Conservation (phyloP, 2,113 vertebrate genomes). For the Puma concolor region DNA sequence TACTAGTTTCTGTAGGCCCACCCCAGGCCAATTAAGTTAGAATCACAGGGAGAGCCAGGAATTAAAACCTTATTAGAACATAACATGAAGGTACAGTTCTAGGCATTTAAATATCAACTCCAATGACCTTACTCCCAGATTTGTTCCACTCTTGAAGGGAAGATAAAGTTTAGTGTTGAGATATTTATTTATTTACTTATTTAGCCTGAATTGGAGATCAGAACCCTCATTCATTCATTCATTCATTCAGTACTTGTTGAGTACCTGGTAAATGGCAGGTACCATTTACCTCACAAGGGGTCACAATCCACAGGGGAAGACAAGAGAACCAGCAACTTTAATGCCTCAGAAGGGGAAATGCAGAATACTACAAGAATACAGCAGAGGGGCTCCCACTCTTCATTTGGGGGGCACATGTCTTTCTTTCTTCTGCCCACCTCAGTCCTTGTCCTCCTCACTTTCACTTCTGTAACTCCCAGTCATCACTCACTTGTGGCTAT, state of each 20-base stretch:
- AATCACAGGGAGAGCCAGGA: background rate
- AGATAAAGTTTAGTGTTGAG: background rate
- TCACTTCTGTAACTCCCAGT: background rate
- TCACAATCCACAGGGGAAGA: background rate
- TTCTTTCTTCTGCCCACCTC: background rate
- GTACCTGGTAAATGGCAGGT: background rate
- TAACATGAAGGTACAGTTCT: background rate
- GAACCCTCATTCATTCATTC: background rate
- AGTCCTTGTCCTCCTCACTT: background rate
- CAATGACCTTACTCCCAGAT: background rate
- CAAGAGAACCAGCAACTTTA: background rate
- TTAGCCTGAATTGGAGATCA: background rate
- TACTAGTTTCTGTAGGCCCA: background rate
- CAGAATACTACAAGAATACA: background rate
- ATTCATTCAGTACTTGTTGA: background rate
- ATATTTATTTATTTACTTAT: background rate
- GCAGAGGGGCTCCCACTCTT: rapidly evolving
- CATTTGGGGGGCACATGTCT: background rate
- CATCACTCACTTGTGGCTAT: background rate
- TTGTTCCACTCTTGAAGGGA: background rate
- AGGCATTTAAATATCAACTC: background rate
- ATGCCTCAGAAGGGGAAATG: rapidly evolving
- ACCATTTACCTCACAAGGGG: background rate
- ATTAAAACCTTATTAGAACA: background rate
- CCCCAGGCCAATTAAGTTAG: background rate